Conservation (phyloP, 2,113 vertebrate genomes). For the Candoia aspera region DNA sequence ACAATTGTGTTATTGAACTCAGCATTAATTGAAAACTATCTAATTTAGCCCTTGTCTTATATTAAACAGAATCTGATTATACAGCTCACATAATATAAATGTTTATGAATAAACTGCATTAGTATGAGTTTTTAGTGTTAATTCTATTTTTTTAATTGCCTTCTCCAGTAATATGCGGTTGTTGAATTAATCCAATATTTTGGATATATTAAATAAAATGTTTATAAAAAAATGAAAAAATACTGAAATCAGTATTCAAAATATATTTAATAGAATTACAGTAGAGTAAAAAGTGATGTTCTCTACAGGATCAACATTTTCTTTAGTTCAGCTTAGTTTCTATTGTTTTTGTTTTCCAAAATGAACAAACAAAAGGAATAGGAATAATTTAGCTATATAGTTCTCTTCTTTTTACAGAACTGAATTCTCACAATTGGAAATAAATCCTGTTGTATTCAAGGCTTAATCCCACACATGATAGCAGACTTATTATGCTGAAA, state of each 20-base stretch:
- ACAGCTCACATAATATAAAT: constrained; percentile 43
- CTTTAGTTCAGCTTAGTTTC: neutral
- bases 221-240: neutral
- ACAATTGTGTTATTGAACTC: constrained; percentile 61
- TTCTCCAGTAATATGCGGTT: neutral
- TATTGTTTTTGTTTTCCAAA: neutral
- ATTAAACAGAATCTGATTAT: constrained; percentile 56
- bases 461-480: neutral
- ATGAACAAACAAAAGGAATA: neutral
- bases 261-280: neutral
- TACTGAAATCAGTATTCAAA: neutral
- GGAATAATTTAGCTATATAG: neutral
- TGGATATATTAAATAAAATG: neutral
- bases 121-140: constrained; percentile 42
- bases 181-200: neutral
- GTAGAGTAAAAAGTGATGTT: neutral
- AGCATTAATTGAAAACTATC: constrained; percentile 50
- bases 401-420: neutral
- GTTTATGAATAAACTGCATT: constrained; percentile 43
- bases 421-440: neutral
- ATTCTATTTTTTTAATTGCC: neutral
- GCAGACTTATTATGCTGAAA: neutral
- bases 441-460: neutral
- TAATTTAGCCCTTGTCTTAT: constrained; percentile 48
- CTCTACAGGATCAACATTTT: neutral